These are phyloP conservation scores for Rousettus madagascariensis DNA, from an alignment of 2,797 vertebrate species.

Conservation along the genomic window DNA sequence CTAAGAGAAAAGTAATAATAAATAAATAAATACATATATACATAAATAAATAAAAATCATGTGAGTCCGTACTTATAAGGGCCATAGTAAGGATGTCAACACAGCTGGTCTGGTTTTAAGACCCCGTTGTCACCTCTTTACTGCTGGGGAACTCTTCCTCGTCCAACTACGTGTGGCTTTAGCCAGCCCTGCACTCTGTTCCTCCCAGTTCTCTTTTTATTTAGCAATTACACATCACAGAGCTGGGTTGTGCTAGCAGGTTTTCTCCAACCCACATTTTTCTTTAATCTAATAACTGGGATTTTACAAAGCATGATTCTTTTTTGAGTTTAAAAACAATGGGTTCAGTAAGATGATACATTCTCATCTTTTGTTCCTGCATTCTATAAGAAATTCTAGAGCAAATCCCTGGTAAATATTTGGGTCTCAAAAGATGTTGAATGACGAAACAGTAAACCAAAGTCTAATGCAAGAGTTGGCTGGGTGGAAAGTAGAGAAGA, in stretches of 20 bases:
- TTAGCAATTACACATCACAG: background rate
- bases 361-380: slow-evolving; percentile 20
- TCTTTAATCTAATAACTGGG: background rate
- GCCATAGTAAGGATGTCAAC: background rate
- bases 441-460: background rate
- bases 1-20: background rate
- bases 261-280: slow-evolving; percentile 22
- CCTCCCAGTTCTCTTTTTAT: background rate
- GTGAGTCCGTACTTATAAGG: background rate
- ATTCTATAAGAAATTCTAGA: slow-evolving; percentile 48
- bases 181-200: background rate
- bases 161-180: background rate
- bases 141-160: background rate
- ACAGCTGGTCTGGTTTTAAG: background rate
- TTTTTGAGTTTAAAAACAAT: background rate
- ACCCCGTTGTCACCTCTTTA: background rate
- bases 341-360: background rate
- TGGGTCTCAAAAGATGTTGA: slow-evolving; percentile 16
- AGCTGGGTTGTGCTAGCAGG: background rate
- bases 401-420: slow-evolving; percentile 36
- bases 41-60: background rate
- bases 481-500: background rate
- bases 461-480: background rate
- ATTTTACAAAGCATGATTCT: slow-evolving; percentile 10
- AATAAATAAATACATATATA: background rate